A percentile compares a stretch with the other conserved stretches of the same genome.
These are phyloP conservation scores for Morpho helenor DNA, from an alignment of 2,888 invertebrate species.

Conservation along the genomic window DNA sequence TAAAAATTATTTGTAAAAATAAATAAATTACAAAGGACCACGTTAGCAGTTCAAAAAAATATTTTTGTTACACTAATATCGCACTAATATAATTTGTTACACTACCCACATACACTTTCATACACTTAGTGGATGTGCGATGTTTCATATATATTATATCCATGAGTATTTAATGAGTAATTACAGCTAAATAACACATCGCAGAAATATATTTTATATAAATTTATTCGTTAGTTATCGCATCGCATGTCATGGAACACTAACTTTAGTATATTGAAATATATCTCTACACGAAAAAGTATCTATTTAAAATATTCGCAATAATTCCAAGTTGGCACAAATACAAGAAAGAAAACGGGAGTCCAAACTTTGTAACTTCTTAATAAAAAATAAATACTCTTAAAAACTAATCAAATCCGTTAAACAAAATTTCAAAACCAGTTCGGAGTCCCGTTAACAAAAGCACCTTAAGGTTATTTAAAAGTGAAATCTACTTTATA, in stretches of 20 bases:
- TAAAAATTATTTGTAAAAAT: too few relatives aligned
- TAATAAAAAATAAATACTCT: constrained; percentile 57
- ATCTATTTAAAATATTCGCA: constrained; percentile 10
- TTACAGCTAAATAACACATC: too few relatives aligned
- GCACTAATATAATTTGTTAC: too few relatives aligned
- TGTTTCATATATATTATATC: too few relatives aligned
- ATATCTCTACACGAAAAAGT: constrained; percentile 12
- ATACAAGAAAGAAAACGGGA: constrained; percentile 48
- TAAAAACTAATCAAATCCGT: constrained; percentile 67
- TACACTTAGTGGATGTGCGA: too few relatives aligned
- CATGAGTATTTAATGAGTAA: too few relatives aligned
- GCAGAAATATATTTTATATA: too few relatives aligned
- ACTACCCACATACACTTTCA: too few relatives aligned
- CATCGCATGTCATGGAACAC: background rate
- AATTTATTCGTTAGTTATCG: constrained; percentile 1
- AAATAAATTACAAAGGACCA: too few relatives aligned
- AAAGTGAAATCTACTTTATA: constrained; percentile 21
- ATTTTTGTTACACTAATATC: too few relatives aligned
- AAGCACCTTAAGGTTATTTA: constrained; percentile 62
- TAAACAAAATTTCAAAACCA: constrained; percentile 48
- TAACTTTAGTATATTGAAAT: constrained; percentile 6
- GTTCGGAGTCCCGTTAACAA: constrained; percentile 50
- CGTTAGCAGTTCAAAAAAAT: too few relatives aligned
- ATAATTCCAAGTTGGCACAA: constrained; percentile 59
- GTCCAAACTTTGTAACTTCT: constrained; percentile 40